Base-by-base conservation (phyloP, 2,888 invertebrate genomes). In the Augiades crinisus region DNA sequence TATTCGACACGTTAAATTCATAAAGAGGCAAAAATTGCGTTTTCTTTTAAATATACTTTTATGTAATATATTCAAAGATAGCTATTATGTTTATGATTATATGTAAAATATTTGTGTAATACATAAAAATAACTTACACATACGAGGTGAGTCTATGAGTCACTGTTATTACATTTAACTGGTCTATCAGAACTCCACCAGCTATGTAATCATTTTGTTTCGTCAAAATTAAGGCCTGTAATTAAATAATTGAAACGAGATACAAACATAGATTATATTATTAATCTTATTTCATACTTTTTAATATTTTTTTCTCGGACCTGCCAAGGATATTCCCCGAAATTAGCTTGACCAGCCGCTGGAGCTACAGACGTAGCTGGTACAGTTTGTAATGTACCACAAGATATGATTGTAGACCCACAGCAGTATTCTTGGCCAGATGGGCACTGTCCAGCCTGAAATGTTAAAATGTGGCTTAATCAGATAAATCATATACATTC, bases 271-370 rank as follows among this genome's bases (percentile, higher is more conserved):
- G n/a, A n/a, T 10, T 1, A 10, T 27, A 27, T 10, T 27, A 10
- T 10, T 27, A 27, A 22, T n/a, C n/a, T n/a, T n/a, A n/a, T n/a
- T n/a, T n/a, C n/a, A n/a, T n/a, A n/a, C n/a, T n/a, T n/a, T n/a
- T n/a, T n/a, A n/a, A n/a, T n/a, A n/a, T n/a, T n/a, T n/a, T n/a
- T n/a, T n/a, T n/a, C n/a, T n/a, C n/a, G n/a, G 47, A 92, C 94
- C 84, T 93, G 93, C 95, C 95, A 95, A 2, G 95, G 95, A 75
- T 92, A 94, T 61, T 93, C 93, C 8, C 94, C 95, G 63, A 90
- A 93, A 55, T 81, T 85, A 6, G 94, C 92, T 73, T 92, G 91
- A 1, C 93, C 93, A 0, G 86, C 74, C 3, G 75, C 63, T 1
- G 81, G 75, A 13, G 78, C 63, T 1, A 86, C 70, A 2, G 78